phyloP scores from a whole-genome alignment of 2,113 vertebrate genomes.

The Alexandromys fortis region DNA sequence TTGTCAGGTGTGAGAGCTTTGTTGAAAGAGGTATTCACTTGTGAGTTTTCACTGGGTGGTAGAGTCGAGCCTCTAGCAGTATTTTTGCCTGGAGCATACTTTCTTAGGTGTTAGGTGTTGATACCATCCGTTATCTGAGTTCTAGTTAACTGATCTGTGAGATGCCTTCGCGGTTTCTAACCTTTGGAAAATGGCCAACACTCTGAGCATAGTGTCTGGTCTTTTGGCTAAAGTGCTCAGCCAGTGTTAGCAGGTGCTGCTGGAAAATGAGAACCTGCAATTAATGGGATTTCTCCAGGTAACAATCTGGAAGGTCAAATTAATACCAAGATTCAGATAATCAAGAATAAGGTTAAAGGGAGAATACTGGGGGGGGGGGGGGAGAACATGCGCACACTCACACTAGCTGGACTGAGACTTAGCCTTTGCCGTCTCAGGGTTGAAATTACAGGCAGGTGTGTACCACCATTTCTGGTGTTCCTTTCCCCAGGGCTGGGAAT shows the following conservation, averaged over 20 bases:
- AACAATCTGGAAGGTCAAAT: neutral
- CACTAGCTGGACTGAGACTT: too few species aligned
- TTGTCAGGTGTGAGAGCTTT: neutral
- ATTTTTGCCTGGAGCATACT: neutral
- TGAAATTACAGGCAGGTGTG: neutral
- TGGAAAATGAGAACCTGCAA: neutral
- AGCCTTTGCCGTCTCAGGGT: too few species aligned
- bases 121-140: neutral
- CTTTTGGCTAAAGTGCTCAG: neutral
- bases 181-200: neutral
- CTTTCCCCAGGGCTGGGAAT: neutral
- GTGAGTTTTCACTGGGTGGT: neutral
- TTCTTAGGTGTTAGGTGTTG: neutral
- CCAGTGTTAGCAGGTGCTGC: neutral
- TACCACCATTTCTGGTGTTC: neutral
- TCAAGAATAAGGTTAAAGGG: neutral
- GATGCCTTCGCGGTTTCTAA: neutral
- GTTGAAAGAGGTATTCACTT: neutral
- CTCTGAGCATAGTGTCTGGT: neutral
- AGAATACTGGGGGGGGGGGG: accelerated
- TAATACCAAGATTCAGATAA: neutral
- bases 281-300: neutral
- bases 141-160: neutral
- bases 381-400: too few species aligned
- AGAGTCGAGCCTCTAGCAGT: neutral